These are phyloP conservation scores for Hippocampus zosterae DNA, from an alignment of 2,113 vertebrate species.

Conservation along the genomic window DNA sequence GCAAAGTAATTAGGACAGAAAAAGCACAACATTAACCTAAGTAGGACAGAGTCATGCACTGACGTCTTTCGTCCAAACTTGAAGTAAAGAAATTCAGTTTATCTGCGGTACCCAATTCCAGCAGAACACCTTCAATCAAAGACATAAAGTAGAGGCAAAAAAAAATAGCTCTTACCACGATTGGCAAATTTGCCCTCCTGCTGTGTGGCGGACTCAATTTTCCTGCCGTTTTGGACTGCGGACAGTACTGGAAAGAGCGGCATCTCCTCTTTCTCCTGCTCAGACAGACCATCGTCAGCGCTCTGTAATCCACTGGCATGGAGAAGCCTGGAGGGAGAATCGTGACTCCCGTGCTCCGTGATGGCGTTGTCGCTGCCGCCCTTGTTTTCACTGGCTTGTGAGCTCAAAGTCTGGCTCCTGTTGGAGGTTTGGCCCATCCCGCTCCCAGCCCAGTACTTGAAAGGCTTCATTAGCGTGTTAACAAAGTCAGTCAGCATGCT, in stretches of 20 bases:
- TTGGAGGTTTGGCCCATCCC: constrained; percentile 19
- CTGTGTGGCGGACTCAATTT: constrained; percentile 14
- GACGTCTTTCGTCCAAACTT: background rate
- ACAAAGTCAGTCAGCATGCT: constrained; percentile 68
- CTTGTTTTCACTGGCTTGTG: constrained; percentile 48
- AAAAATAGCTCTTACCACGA: constrained; percentile 37
- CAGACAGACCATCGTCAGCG: constrained; percentile 61
- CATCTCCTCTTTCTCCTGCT: constrained; percentile 67
- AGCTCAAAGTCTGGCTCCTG: constrained; percentile 36
- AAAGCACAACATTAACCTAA: too few relatives aligned
- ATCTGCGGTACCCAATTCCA: background rate
- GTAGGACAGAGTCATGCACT: too few relatives aligned
- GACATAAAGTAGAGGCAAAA: background rate
- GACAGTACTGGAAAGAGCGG: constrained; percentile 44
- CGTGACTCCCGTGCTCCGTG: constrained; percentile 41
- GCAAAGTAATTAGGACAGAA: background rate
- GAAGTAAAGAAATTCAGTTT: background rate
- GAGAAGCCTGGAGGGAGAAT: constrained; percentile 34
- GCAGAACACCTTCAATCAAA: background rate
- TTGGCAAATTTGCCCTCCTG: constrained; percentile 5
- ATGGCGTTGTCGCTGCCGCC: constrained; percentile 63
- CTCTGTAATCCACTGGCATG: constrained; percentile 7
- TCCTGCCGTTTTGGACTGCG: constrained; percentile 32
- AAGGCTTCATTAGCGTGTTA: constrained; percentile 68
- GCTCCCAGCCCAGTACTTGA: constrained; percentile 56